Evolutionary conservation across 2,888 invertebrate genomes (phyloP).

Genomic region (Trisateles emortualis): DNA sequence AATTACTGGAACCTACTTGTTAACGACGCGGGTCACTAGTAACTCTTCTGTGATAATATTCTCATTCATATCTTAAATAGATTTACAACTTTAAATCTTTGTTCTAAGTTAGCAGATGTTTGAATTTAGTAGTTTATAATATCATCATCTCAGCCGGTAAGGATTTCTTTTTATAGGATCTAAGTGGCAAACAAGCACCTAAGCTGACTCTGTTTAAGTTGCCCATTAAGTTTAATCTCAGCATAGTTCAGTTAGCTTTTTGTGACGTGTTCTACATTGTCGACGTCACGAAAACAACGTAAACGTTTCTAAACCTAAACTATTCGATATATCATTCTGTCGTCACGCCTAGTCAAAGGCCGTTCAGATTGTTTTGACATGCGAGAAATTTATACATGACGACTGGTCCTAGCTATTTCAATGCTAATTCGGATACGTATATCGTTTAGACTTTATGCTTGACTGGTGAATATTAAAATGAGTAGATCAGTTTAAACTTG

Average conservation of each 20-base stretch:
- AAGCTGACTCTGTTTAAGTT: neutral
- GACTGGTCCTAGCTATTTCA: neutral
- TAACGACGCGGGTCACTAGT: too few species aligned
- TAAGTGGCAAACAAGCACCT: too few species aligned
- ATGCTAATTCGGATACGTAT: constrained; percentile 3
- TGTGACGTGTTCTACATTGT: neutral
- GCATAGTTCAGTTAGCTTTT: neutral
- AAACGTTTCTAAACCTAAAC: neutral
- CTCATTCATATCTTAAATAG: too few species aligned
- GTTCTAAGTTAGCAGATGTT: too few species aligned
- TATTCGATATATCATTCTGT: neutral
- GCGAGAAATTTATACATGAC: neutral
- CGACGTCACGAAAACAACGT: neutral
- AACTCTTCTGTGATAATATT: too few species aligned
- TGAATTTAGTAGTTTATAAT: too few species aligned
- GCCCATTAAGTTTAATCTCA: neutral
- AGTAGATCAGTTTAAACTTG: too few species aligned
- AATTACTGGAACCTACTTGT: too few species aligned
- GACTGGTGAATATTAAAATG: neutral
- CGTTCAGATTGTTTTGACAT: constrained; percentile 5
- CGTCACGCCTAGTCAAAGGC: neutral
- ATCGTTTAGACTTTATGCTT: neutral
- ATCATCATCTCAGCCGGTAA: too few species aligned
- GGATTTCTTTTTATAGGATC: too few species aligned
- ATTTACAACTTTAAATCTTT: too few species aligned